Conservation (phyloP, 2,888 invertebrate genomes). For the Linnaemya tessellans region DNA sequence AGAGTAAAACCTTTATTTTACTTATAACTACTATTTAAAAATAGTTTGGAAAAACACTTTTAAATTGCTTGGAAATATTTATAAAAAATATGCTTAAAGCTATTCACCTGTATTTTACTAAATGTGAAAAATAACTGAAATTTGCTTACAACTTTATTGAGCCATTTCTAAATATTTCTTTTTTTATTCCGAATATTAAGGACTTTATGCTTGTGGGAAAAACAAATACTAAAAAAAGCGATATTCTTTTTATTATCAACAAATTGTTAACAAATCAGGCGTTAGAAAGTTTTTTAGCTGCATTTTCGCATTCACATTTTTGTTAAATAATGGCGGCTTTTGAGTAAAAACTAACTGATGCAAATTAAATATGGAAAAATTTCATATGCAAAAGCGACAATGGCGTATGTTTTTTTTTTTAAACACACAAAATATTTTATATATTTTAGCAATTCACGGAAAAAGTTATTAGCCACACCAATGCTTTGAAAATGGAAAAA, state of each 20-base stretch:
- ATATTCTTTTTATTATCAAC: slow-evolving; percentile 17
- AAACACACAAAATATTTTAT: too few relatives aligned
- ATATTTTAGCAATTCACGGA: too few relatives aligned
- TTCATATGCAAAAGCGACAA: neutral
- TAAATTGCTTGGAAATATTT: neutral
- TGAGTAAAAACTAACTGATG: neutral
- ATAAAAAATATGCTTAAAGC: slow-evolving; percentile 6
- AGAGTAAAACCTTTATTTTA: too few relatives aligned
- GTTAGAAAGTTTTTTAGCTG: slow-evolving; percentile 47
- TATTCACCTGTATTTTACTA: slow-evolving; percentile 31
- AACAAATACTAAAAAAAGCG: neutral
- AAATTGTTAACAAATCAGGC: slow-evolving; percentile 61
- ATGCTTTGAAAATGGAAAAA: neutral
- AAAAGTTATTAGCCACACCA: neutral
- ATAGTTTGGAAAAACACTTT: neutral
- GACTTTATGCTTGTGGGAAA: slow-evolving; percentile 5
- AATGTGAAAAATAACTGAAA: slow-evolving; percentile 14
- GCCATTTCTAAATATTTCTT: slow-evolving; percentile 6
- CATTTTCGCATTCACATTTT: slow-evolving; percentile 10
- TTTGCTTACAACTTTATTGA: slow-evolving; percentile 5
- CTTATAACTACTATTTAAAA: too few relatives aligned
- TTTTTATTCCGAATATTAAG: slow-evolving; percentile 6
- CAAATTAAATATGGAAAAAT: slow-evolving; percentile 11
- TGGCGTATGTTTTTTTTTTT: too few relatives aligned
- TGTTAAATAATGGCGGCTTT: neutral